A percentile compares a stretch with the other conserved stretches of the same genome.
These are phyloP conservation scores for Entomobrya multifasciata DNA, from an alignment of 2,888 invertebrate genomes.

Conservation along the genomic window DNA sequence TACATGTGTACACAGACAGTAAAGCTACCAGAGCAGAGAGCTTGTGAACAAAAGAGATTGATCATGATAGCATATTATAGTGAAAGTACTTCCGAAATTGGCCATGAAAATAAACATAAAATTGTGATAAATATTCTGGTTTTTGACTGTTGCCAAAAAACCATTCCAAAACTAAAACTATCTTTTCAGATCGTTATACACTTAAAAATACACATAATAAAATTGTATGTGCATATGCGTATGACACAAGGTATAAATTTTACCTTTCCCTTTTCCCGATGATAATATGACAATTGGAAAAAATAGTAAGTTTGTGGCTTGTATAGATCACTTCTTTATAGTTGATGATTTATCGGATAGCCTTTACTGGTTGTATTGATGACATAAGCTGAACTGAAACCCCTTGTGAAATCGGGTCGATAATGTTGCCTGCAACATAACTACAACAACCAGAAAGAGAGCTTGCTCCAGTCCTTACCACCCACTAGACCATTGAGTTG, in stretches of 20 bases:
- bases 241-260: background rate
- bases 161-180: too few relatives aligned
- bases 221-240: background rate
- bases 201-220: background rate
- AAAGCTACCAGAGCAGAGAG: too few relatives aligned
- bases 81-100: too few relatives aligned
- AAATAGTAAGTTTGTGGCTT: background rate
- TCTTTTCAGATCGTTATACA: too few relatives aligned
- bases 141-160: too few relatives aligned
- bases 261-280: background rate
- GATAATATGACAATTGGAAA: slow-evolving; percentile 13
- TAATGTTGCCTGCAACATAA: slow-evolving; percentile 50
- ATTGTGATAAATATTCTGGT: too few relatives aligned
- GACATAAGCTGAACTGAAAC: slow-evolving; percentile 60
- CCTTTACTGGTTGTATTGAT: slow-evolving; percentile 26
- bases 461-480: slow-evolving; percentile 36
- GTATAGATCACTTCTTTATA: slow-evolving; percentile 43
- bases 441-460: slow-evolving; percentile 24
- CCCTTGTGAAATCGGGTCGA: slow-evolving; percentile 64
- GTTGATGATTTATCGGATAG: slow-evolving; percentile 60
- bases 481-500: slow-evolving; percentile 39
- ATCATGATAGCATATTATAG: too few relatives aligned
- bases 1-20: too few relatives aligned
- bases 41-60: too few relatives aligned
- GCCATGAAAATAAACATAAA: too few relatives aligned